Evolutionary conservation across 2,888 invertebrate species (phyloP), one percentile per base, ranked within the genome.

Genomic region (Acleris sparsana): DNA sequence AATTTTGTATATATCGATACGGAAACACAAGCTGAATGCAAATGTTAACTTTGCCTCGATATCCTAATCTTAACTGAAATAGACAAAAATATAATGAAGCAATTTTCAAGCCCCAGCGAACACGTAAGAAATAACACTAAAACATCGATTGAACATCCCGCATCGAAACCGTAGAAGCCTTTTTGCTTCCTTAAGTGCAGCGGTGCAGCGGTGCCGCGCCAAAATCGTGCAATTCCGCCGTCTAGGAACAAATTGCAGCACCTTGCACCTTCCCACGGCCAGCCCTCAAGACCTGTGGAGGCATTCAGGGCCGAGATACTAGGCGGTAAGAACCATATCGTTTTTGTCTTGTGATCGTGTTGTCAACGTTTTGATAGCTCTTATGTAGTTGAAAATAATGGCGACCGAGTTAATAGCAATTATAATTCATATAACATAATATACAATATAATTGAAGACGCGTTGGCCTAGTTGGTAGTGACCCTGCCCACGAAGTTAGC

Each of bases 221-320:
- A 66, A 82, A 85, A 83, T 82, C 79, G 77, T 73, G 79, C 81
- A 81, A 80, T 82, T 79, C 70, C 62, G 70, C 66, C 62, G 69
- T 69, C 72, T 75, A 80, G 80, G 82, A 80, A 83, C 80, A 83
- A 87, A 85, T 83, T 84, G 83, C 82, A 77, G 79, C 84, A 85
- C 84, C 85, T 87, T 82, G 80, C 80, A 69, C 68, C 70, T 87
- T 86, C 88, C 83, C 86, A 87, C 87, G 84, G 70, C 13, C 44
- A 44, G n/a, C n/a, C 46, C 46, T 39, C 39, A 13, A 39, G 13
- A 39, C 39, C 39, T 39, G 33, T 33, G 33, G 11, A 33, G 7
- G 7, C 2, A 11, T 33, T 39, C 2, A 33, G 25, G 25, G 25
- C 25, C 25, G 25, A 25, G 25, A 25, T 25, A 25, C 5, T 25